phyloP scores from a whole-genome alignment of 2,888 invertebrate species.

The Andrena praecox region DNA sequence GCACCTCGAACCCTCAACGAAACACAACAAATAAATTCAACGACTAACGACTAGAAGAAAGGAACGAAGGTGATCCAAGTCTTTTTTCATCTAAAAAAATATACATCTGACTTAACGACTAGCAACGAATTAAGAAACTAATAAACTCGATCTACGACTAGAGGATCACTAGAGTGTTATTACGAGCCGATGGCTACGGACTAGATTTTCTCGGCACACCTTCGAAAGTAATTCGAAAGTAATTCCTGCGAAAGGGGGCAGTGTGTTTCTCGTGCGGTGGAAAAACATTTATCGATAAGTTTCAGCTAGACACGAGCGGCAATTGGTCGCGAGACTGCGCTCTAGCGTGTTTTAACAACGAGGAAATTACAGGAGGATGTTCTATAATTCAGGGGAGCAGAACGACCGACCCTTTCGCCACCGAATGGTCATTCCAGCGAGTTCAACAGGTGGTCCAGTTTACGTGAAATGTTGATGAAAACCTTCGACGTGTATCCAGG shows the following conservation, averaged over 20 bases:
- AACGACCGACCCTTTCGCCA: constrained; percentile 71
- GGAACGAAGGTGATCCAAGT: not conserved
- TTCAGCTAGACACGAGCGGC: constrained; percentile 16
- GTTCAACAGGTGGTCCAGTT: constrained; percentile 79
- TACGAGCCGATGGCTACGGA: not conserved
- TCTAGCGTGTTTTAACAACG: constrained; percentile 60
- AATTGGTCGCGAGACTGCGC: constrained; percentile 50
- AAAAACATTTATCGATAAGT: constrained; percentile 24
- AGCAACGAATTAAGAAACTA: not conserved
- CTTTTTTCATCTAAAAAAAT: not conserved
- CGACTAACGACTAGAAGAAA: not conserved
- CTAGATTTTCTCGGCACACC: not conserved
- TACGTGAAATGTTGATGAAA: constrained; percentile 78
- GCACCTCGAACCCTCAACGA: too few relatives aligned
- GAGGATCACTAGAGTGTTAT: not conserved
- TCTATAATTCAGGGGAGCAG: constrained; percentile 75
- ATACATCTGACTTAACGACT: not conserved
- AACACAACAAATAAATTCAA: not conserved
- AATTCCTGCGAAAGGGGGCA: not conserved
- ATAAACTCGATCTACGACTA: constrained; percentile 2
- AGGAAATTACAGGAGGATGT: constrained; percentile 68
- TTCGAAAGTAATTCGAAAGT: not conserved
- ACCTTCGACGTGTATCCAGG: constrained; percentile 64
- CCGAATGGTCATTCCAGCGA: constrained; percentile 72
- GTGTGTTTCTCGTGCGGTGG: not conserved